phyloP scores from a whole-genome alignment of 2,113 vertebrate species.

The Capra hircus region DNA sequence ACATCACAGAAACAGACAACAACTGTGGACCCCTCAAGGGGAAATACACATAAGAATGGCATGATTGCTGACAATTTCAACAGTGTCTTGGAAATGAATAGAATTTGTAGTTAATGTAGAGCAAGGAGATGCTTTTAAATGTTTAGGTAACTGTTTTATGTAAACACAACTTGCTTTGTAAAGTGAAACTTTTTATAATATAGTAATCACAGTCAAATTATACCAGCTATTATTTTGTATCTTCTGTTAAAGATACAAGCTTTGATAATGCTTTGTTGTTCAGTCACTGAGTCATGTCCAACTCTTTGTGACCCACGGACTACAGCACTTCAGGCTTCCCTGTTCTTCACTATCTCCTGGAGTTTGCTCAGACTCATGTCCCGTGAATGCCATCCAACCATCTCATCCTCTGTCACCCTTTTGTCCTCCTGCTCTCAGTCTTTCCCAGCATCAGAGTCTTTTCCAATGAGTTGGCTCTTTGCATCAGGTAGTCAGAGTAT shows the following conservation, averaged over 20 bases:
- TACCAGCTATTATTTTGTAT: neutral
- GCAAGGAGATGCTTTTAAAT: neutral
- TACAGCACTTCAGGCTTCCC: neutral
- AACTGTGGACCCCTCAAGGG: neutral
- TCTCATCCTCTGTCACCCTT: neutral
- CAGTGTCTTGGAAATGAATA: neutral
- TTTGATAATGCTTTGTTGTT: neutral
- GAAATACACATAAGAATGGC: neutral
- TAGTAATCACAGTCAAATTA: neutral
- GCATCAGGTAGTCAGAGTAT: neutral
- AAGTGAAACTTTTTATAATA: neutral
- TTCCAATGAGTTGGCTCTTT: neutral
- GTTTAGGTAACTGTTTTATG: neutral
- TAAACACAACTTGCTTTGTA: neutral
- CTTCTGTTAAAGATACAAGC: neutral
- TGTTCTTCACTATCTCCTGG: neutral
- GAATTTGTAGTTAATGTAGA: neutral
- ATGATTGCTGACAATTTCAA: neutral
- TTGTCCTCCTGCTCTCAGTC: neutral
- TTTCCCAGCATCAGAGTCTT: neutral
- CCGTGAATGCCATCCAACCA: neutral
- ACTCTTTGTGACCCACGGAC: neutral
- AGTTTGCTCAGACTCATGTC: neutral
- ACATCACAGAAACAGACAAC: neutral
- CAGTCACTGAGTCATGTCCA: neutral